Base-by-base conservation (phyloP, 2,888 invertebrate species). In the Hydriomena furcata region DNA sequence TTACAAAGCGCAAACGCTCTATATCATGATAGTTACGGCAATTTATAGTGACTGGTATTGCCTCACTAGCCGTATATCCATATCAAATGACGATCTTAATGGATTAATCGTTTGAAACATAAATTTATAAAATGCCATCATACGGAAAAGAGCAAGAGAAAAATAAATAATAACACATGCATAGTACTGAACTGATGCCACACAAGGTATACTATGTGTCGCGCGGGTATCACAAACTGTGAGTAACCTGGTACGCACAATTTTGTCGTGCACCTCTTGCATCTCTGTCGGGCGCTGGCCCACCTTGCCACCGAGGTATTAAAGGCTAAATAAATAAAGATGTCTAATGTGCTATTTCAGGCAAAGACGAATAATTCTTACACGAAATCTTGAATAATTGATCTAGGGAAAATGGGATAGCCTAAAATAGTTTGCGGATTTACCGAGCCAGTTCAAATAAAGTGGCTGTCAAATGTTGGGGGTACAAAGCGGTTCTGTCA, bases 401-500 rank as follows among this genome's bases (percentile, higher is more conserved):
- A 50, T 48, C 37, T 52, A 52, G 13, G 27, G 46, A 38, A 38
- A 41, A 10, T 24, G 40, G 11, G 6, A 37, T 42, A 51, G 35
- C 43, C 13, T 42, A 47, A 53, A 36, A 55, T 32, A 42, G 30
- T 54, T 40, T 40, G 27, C 31, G 58, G 59, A 60, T 58, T 58
- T 63, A 59, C 55, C 46, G 52, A 58, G 52, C 44, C 52, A 34
- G 28, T 28, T 48, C 35, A 52, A 63, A 56, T 54, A 32, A 53
- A 62, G 55, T 58, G 52, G 56, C 60, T 62, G 61, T 56, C 57
- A 64, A 63, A 65, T 58, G 50, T 40, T 37, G 47, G 58, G 58
- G 52, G 49, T 50, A 58, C 56, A 57, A 61, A 67, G 68, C 63
- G 58, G 62, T 63, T 60, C 58, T 62, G 60, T 63, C 52, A 46